Conservation (phyloP, 2,113 vertebrate species). For the Polypterus bichir region DNA sequence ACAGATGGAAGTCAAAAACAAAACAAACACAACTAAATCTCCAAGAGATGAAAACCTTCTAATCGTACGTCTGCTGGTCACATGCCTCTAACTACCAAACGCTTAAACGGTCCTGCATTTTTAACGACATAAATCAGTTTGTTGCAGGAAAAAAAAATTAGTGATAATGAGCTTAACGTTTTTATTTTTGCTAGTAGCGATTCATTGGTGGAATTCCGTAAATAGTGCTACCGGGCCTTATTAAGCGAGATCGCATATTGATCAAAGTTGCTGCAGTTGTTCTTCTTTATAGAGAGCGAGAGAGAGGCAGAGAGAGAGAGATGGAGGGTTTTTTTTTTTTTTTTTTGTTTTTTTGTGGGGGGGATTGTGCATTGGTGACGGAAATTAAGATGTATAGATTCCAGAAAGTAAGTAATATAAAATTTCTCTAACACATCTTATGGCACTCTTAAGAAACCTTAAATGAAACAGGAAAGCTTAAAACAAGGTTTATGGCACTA, state of each 20-base stretch:
- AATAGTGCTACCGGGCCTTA: constrained; percentile 3
- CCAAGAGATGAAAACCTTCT: neutral
- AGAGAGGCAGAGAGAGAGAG: too few relatives aligned
- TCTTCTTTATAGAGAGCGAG: neutral
- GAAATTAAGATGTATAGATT: too few relatives aligned
- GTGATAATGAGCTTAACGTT: constrained; percentile 1
- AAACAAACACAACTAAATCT: too few relatives aligned
- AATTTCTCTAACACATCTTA: too few relatives aligned
- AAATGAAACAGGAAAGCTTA: too few relatives aligned
- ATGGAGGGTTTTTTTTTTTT: too few relatives aligned
- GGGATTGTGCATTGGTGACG: too few relatives aligned
- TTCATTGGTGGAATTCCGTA: constrained; percentile 2
- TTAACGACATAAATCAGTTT: neutral
- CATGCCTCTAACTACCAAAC: neutral
- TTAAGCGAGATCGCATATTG: constrained; percentile 4
- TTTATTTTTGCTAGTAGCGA: neutral
- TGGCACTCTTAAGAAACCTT: too few relatives aligned
- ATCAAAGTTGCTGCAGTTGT: constrained; percentile 3
- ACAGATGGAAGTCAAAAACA: too few relatives aligned
- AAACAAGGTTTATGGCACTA: too few relatives aligned
- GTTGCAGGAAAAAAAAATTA: constrained; percentile 1
- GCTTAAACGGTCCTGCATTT: neutral
- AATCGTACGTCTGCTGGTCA: neutral
- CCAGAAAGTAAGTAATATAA: too few relatives aligned
- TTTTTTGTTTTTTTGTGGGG: too few relatives aligned